Evolutionary conservation across 2,113 vertebrate genomes (phyloP).

Genomic region (Rutilus rutilus): DNA sequence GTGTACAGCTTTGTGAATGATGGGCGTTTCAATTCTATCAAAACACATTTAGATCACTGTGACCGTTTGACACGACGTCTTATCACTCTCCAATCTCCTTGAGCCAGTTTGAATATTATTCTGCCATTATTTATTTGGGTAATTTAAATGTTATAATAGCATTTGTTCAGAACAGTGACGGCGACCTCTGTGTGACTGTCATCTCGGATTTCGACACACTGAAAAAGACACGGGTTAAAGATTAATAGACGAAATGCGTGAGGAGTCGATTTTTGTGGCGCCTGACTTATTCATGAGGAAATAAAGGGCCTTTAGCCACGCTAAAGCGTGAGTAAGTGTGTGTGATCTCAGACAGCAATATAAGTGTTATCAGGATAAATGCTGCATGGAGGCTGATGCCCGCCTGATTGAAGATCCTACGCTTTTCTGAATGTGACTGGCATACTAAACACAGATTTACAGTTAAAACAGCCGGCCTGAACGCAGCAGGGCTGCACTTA

Average conservation of each 20-base stretch:
- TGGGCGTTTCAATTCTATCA: not conserved
- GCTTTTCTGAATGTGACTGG: slow-evolving; percentile 61
- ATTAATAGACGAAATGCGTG: slow-evolving; percentile 47
- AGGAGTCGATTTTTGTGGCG: slow-evolving; percentile 22
- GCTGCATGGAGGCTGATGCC: slow-evolving; percentile 46
- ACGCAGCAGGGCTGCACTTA: slow-evolving; percentile 68
- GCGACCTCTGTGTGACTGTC: slow-evolving; percentile 50
- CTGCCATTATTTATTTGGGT: slow-evolving; percentile 51
- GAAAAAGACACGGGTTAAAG: slow-evolving; percentile 50
- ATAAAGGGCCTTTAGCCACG: slow-evolving; percentile 12
- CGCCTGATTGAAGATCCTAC: slow-evolving; percentile 30
- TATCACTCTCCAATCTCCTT: not conserved
- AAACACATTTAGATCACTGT: not conserved
- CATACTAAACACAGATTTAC: slow-evolving; percentile 72
- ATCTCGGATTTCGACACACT: slow-evolving; percentile 33
- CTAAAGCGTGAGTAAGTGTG: slow-evolving; percentile 3
- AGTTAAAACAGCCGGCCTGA: slow-evolving; percentile 71
- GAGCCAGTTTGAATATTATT: slow-evolving; percentile 49
- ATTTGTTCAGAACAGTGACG: slow-evolving; percentile 8
- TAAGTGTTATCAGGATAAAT: slow-evolving; percentile 31
- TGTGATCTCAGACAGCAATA: slow-evolving; percentile 20
- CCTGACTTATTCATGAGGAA: slow-evolving; percentile 29
- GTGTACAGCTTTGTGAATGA: not conserved
- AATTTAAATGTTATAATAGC: slow-evolving; percentile 40
- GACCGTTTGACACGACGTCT: not conserved